Conservation (phyloP, 37 sponge, comb jelly and placozoan species). For the Spongilla lacustris region DNA sequence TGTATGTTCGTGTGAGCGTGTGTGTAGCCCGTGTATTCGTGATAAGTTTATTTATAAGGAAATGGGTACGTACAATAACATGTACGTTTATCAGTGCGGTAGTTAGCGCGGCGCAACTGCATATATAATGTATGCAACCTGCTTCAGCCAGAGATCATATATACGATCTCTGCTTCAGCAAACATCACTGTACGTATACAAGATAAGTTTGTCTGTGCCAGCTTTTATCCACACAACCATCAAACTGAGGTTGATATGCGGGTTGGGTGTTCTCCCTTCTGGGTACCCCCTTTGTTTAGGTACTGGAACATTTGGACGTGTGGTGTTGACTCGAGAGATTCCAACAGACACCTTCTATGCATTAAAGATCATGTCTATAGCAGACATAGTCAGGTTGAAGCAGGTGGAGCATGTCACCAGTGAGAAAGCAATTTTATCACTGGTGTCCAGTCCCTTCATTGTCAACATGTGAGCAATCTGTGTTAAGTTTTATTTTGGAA, state of each 20-base stretch:
- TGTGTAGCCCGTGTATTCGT: too few relatives aligned
- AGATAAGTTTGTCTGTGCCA: too few relatives aligned
- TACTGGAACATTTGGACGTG: constrained; percentile 95
- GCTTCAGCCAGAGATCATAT: too few relatives aligned
- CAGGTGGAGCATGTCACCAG: constrained; percentile 94
- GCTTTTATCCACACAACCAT: too few relatives aligned
- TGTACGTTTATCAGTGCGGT: too few relatives aligned
- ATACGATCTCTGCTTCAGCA: too few relatives aligned
- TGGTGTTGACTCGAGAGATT: constrained; percentile 75
- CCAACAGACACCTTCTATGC: constrained; percentile 74
- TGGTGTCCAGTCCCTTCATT: constrained; percentile 89
- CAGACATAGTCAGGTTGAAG: constrained; percentile 83
- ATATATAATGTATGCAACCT: too few relatives aligned
- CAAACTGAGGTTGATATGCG: not conserved
- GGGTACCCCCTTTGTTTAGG: constrained; percentile 51
- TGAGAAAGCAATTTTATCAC: constrained; percentile 82
- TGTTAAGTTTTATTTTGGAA: not conserved
- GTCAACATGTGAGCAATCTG: constrained; percentile 85
- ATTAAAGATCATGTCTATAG: constrained; percentile 92
- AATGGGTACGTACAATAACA: not conserved
- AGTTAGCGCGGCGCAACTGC: too few relatives aligned
- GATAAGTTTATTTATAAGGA: not conserved
- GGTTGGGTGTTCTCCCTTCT: too few relatives aligned
- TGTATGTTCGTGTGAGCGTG: not conserved
- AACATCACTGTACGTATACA: too few relatives aligned